phyloP scores from a whole-genome alignment of 2,113 vertebrate genomes.

The Cyanoderma ruficeps region DNA sequence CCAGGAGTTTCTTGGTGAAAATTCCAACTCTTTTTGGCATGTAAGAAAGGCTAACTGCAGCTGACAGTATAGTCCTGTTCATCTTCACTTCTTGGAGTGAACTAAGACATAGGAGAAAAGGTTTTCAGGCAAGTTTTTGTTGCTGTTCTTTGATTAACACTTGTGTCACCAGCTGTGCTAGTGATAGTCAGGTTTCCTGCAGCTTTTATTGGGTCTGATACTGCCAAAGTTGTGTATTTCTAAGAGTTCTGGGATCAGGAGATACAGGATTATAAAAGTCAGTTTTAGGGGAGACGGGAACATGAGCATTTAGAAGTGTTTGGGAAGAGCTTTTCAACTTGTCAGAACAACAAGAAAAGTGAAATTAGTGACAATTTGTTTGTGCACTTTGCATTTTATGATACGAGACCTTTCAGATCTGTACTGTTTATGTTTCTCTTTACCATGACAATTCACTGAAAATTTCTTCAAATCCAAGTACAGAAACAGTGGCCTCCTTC shows the following conservation, averaged over 20 bases:
- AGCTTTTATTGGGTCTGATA: background rate
- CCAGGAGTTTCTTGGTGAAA: background rate
- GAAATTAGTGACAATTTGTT: background rate
- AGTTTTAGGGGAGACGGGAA: background rate
- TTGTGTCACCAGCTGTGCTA: background rate
- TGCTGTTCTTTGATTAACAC: background rate
- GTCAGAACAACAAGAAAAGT: background rate
- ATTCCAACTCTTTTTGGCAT: background rate
- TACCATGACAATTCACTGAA: background rate
- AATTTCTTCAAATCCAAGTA: background rate
- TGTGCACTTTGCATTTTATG: background rate
- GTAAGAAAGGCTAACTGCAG: background rate
- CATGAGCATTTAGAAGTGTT: background rate
- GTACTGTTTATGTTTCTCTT: background rate
- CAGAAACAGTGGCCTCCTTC: background rate
- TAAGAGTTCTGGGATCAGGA: background rate
- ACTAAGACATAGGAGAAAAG: background rate
- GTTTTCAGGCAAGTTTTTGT: background rate
- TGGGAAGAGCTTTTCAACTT: background rate
- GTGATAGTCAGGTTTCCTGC: background rate
- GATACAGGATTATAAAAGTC: background rate
- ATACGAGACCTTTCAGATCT: background rate
- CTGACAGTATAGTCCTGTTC: background rate
- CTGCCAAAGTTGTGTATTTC: background rate
- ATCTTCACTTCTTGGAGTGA: background rate